Conservation (phyloP, 2,888 invertebrate species). For the Adelphocoris suturalis region DNA sequence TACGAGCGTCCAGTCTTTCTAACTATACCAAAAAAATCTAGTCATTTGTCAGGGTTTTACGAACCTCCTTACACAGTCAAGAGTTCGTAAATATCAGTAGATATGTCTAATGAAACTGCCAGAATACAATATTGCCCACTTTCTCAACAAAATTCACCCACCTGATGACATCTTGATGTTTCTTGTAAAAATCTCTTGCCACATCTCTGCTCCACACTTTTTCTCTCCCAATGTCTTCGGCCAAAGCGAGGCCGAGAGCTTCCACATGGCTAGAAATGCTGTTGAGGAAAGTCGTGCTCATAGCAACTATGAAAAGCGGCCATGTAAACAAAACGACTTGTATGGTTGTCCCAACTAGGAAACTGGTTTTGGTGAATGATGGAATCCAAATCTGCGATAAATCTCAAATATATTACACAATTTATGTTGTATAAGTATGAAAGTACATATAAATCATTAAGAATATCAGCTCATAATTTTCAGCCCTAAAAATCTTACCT, state of each 20-base stretch:
- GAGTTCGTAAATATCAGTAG: too few relatives aligned
- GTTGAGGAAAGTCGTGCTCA: conserved; percentile 48
- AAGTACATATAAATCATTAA: too few relatives aligned
- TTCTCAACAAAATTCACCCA: neutral
- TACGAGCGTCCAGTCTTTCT: too few relatives aligned
- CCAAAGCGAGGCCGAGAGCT: conserved; percentile 53
- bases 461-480: too few relatives aligned
- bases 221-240: conserved; percentile 19
- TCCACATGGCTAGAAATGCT: conserved; percentile 60
- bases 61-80: too few relatives aligned
- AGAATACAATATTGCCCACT: neutral
- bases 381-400: conserved; percentile 48
- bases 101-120: neutral
- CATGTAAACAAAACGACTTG: conserved; percentile 25
- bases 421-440: neutral
- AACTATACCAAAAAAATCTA: too few relatives aligned
- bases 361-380: neutral
- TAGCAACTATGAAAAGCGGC: neutral
- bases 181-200: neutral
- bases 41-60: too few relatives aligned
- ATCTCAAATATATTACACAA: neutral
- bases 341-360: neutral
- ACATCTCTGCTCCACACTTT: neutral
- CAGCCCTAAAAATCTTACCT: too few relatives aligned
- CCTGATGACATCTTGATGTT: conserved; percentile 61